Conservation (phyloP, 1,140 invertebrate species). For the Macrocentrus cingulum region DNA sequence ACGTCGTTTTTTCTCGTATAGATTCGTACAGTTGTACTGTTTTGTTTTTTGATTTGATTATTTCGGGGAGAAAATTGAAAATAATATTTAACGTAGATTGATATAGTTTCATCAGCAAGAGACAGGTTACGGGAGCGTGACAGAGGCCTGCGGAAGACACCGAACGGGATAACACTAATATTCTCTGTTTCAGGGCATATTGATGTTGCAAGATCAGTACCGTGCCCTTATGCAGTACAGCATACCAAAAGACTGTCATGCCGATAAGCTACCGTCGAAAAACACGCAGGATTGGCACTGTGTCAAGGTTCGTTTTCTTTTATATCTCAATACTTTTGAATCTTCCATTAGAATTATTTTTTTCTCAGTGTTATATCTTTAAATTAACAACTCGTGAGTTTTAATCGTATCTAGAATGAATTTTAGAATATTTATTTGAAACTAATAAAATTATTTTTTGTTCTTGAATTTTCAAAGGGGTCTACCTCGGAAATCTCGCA, state of each 20-base stretch:
- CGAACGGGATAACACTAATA: slow-evolving; percentile 60
- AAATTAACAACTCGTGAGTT: no score
- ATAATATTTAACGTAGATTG: slow-evolving; percentile 26
- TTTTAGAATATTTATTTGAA: no score
- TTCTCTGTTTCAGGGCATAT: slow-evolving; percentile 65
- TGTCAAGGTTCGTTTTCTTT: slow-evolving; percentile 60
- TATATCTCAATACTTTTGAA: slow-evolving; percentile 8
- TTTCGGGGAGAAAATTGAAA: slow-evolving; percentile 11
- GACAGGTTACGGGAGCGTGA: slow-evolving; percentile 46
- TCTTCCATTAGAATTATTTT: no score
- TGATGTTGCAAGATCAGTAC: slow-evolving; percentile 72
- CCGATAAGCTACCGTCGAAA: slow-evolving; percentile 61
- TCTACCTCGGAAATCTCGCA: no score
- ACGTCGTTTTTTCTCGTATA: no score
- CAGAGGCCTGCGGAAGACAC: slow-evolving; percentile 45
- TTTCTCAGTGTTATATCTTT: no score
- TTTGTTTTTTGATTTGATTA: slow-evolving; percentile 20
- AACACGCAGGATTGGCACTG: slow-evolving; percentile 70
- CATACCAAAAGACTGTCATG: slow-evolving; percentile 63
- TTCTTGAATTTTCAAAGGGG: no score
- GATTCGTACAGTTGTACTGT: neutral
- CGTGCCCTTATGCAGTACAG: slow-evolving; percentile 73
- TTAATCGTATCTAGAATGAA: no score
- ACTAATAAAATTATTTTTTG: no score
- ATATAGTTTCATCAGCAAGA: slow-evolving; percentile 48